Evolutionary conservation across 1,140 invertebrate species (phyloP), one percentile per base, ranked within the genome.

Genomic region (Drosophila mayri): DNA sequence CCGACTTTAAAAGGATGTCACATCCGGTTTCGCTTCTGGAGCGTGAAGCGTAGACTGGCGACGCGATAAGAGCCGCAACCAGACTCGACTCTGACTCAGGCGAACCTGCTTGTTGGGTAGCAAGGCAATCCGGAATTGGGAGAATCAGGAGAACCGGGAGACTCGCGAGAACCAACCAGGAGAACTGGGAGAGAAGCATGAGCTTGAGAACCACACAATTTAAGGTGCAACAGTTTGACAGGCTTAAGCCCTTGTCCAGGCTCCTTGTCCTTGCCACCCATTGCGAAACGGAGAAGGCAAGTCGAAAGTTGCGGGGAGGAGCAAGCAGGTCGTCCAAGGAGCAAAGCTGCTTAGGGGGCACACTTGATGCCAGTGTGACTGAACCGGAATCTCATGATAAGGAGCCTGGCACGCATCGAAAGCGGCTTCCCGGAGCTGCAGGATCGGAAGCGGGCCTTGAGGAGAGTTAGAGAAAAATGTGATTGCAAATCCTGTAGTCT

Each of bases 1-100:
- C 90, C 90, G 90, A 91, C 90, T 91, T 91, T 91, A 91, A 91
- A 91, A 91, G 90, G 86, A 91, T 92, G 90, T 91, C 90, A 91
- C 90, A 90, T 91, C 90, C 90, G 82, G 76, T 91, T 87, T 81
- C 81, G 76, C 59, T 82, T 90, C 79, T 82, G 86, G 86, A 90
- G 86, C 85, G 86, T 90, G 86, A 90, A 90, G 86, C 78, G 81
- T 67, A 81, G 86, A 66, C 76, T 87, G 76, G 67, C 76, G 80
- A 87, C 84, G 80, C 80, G 84, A 87, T 87, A 87, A 87, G 84
- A 83, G 67, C 64, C 63, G n/a, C 43, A 32, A 20, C 59, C 73
- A 43, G 73, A 37, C 40, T 20, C 28, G 22, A 22, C 22, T 22
- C 22, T 28, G 41, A 40, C 64, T 11, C 37, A 11, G 38, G 37